Conservation (phyloP, 1,140 invertebrate genomes). For the Andricus grossulariae region DNA sequence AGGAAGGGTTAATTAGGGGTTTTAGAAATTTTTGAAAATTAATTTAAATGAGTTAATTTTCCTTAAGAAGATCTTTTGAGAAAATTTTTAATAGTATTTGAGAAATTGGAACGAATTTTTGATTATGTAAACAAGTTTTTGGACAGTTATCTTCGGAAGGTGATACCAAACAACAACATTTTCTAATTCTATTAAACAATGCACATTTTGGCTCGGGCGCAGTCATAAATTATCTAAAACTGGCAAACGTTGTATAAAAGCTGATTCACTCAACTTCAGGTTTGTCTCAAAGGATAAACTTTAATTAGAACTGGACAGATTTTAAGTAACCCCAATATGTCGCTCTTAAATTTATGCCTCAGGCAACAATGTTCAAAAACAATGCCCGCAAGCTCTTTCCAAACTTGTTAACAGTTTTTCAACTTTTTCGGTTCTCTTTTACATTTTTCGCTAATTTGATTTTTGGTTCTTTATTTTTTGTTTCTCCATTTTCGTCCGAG, state of each 20-base stretch:
- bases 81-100: neutral
- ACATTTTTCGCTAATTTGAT: neutral
- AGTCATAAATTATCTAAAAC: slow-evolving; percentile 7
- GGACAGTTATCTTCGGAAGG: neutral
- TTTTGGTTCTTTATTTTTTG: neutral
- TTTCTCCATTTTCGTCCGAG: neutral
- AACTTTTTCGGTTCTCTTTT: neutral
- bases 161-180: slow-evolving; percentile 6
- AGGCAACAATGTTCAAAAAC: neutral
- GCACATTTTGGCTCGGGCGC: slow-evolving; percentile 1
- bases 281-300: slow-evolving; percentile 18
- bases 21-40: neutral
- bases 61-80: neutral
- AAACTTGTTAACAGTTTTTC: neutral
- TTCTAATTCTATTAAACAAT: slow-evolving; percentile 22
- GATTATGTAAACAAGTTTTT: slow-evolving; percentile 23
- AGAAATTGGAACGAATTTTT: neutral
- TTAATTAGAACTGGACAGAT: neutral
- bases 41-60: neutral
- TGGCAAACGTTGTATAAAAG: slow-evolving; percentile 10
- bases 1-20: neutral
- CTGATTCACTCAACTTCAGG: slow-evolving; percentile 9
- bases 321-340: neutral
- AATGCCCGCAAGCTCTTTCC: neutral
- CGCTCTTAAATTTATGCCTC: neutral